Base-by-base conservation (phyloP, 2,888 invertebrate genomes). In the Flexamia atlantica region DNA sequence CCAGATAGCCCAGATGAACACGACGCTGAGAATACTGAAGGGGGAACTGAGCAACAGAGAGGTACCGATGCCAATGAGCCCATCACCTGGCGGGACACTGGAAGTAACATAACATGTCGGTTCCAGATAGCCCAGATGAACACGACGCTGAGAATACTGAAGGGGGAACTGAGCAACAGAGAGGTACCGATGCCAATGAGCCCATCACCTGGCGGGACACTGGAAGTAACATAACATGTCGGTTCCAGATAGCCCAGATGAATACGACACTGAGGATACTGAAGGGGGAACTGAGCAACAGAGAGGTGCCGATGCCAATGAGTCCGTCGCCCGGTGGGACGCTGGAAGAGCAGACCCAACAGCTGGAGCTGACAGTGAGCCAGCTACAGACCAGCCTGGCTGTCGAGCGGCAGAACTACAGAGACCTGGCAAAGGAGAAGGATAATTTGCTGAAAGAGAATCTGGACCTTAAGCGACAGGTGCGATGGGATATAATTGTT, bases 401-500 rank as follows among this genome's bases (percentile, higher is more conserved):
- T 20, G 90, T 90, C 70, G 90, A 90, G 42, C 89, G 88, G 85
- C 89, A 90, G 42, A 86, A 85, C 46, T 70, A 91, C 91, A 87
- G 93, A 93, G 86, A 91, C 92, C 64, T 93, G 92, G 84, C 92
- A 91, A 86, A 89, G 92, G 32, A 90, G 89, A 20, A 90, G 92
- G 74, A 93, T 92, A 87, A 93, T 91, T 86, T 94, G 94, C 82
- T 94, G 93, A 89, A 95, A 95, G 88, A 91, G 91, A 1, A 92
- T 92, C 86, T 94, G 88, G 96, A 96, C 90, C 90, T 96, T 46
- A 95, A 95, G 88, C 91, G 96, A 60, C 96, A 96, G 87, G 88
- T 87, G 2, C 7, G 36, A n/a, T n/a, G n/a, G n/a, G n/a, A n/a
- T n/a, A n/a, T n/a, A n/a, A n/a, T n/a, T n/a, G n/a, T n/a, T n/a